A percentile compares a stretch with the other conserved stretches of the same genome.
These are phyloP conservation scores for Micromys minutus DNA, from an alignment of 2,113 vertebrate species.

Conservation along the genomic window DNA sequence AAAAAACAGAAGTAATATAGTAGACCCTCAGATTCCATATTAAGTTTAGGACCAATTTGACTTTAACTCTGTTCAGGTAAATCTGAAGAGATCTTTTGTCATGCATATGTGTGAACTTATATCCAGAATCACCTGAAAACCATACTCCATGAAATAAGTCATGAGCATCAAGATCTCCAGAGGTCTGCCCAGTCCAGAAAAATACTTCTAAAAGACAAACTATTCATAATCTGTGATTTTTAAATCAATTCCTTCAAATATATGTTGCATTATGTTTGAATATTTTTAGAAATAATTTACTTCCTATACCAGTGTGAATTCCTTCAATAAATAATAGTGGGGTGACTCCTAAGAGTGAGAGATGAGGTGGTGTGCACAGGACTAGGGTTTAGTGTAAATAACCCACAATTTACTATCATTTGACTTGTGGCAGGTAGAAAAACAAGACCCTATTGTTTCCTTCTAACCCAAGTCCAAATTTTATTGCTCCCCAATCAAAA, in stretches of 20 bases:
- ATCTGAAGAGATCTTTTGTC: neutral
- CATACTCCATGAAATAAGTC: neutral
- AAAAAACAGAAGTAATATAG: neutral
- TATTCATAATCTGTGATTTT: conserved; percentile 4
- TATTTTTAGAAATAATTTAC: neutral
- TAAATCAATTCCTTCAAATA: neutral
- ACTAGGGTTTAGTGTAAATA: neutral
- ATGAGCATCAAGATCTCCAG: neutral
- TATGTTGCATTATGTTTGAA: neutral
- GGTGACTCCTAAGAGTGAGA: neutral
- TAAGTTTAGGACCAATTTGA: neutral
- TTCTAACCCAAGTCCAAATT: neutral
- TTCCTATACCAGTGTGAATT: neutral
- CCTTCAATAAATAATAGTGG: neutral
- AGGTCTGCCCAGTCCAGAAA: neutral
- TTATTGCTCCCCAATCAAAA: neutral
- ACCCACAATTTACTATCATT: neutral
- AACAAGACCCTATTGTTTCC: neutral
- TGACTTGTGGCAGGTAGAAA: neutral
- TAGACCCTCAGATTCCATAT: neutral
- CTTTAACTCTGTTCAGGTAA: neutral
- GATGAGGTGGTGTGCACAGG: neutral
- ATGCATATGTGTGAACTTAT: neutral
- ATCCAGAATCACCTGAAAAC: neutral
- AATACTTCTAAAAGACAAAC: conserved; percentile 13